These are phyloP conservation scores for Hucho hucho DNA, from an alignment of 2,113 vertebrate species.

Conservation along the genomic window DNA sequence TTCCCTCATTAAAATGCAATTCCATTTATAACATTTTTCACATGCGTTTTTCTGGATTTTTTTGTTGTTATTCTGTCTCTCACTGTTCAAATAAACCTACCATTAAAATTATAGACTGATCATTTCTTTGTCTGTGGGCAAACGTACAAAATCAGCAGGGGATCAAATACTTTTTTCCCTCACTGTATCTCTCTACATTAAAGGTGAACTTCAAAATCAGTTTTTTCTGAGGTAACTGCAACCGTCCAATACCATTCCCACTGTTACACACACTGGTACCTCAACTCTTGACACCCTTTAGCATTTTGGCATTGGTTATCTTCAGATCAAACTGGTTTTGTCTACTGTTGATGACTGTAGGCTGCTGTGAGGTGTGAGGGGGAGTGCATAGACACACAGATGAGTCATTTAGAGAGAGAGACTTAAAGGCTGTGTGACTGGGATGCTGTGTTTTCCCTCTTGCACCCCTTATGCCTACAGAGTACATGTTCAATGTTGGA, in stretches of 20 bases:
- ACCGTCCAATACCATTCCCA: constrained; percentile 25
- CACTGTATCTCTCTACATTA: too few relatives aligned
- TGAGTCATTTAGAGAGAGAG: background rate
- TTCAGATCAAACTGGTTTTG: constrained; percentile 35
- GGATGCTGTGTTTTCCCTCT: constrained; percentile 21
- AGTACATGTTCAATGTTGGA: constrained; percentile 57
- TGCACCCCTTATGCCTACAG: constrained; percentile 62
- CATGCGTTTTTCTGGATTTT: too few relatives aligned
- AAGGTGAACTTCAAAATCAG: too few relatives aligned
- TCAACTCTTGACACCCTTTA: background rate
- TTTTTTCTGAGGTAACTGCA: background rate
- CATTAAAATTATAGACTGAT: too few relatives aligned
- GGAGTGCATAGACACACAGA: background rate
- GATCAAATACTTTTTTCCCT: too few relatives aligned
- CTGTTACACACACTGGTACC: constrained; percentile 1
- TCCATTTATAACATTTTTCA: too few relatives aligned
- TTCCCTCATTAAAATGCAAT: too few relatives aligned
- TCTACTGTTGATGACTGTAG: constrained; percentile 46
- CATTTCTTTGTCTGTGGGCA: too few relatives aligned
- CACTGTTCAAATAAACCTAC: too few relatives aligned
- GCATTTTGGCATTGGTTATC: constrained; percentile 21
- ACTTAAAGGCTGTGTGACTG: background rate
- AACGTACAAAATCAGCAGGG: too few relatives aligned
- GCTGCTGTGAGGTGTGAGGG: constrained; percentile 15
- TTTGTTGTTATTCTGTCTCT: too few relatives aligned